These are phyloP conservation scores for Mesaphorura yosii DNA, from an alignment of 1,140 invertebrate species.

Conservation along the genomic window DNA sequence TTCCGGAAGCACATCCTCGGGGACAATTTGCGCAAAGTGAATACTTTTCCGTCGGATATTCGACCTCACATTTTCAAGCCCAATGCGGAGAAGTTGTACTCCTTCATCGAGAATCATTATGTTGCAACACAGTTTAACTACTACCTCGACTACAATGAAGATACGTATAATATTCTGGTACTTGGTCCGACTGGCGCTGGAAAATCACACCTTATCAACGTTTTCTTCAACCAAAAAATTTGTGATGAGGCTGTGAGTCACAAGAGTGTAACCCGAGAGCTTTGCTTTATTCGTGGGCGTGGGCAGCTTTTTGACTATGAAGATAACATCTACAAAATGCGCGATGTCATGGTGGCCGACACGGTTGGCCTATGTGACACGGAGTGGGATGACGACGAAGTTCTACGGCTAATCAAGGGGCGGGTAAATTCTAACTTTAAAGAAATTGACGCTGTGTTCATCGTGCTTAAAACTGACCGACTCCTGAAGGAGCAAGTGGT, in stretches of 20 bases:
- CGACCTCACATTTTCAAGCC: not conserved
- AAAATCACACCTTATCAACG: not conserved
- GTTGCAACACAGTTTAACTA: not conserved
- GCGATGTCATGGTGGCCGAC: not conserved
- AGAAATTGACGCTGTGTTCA: not conserved
- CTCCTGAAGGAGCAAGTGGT: not conserved
- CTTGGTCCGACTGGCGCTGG: not conserved
- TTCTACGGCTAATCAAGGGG: not conserved
- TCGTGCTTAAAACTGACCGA: not conserved
- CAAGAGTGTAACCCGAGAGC: not conserved
- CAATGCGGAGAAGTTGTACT: not conserved
- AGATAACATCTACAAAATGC: not conserved
- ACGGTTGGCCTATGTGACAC: slow-evolving; percentile 1
- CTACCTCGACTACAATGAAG: not conserved
- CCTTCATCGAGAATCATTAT: not conserved
- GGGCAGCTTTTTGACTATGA: not conserved
- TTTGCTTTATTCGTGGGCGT: not conserved
- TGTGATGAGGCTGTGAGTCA: not conserved
- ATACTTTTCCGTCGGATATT: not conserved
- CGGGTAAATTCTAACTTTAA: not conserved
- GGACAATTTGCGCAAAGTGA: not conserved
- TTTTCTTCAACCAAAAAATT: not conserved
- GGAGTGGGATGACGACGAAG: not conserved
- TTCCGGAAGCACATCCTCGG: not conserved
- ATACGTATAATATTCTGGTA: not conserved